Percentiles rank a stretch among this genome's conserved stretches.
Conservation (phyloP, 2,113 vertebrate genomes). For the Marmota monax region DNA sequence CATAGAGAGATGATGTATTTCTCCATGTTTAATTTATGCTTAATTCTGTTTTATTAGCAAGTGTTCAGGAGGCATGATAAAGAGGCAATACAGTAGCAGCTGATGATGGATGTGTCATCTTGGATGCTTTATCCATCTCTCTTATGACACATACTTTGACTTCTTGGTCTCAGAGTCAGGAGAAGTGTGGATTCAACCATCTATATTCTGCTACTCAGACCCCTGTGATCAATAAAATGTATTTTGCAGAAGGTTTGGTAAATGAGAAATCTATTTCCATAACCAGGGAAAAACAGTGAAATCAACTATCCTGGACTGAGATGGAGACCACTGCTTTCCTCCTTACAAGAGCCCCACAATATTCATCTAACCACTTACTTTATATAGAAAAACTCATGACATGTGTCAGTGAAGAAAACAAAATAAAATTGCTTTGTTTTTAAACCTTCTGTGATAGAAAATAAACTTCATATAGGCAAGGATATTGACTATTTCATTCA, state of each 20-base stretch:
- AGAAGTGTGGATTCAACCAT: constrained; percentile 12
- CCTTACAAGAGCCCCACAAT: neutral
- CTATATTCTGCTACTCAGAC: neutral
- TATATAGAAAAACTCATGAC: neutral
- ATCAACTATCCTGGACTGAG: neutral
- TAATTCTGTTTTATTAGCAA: constrained; percentile 56
- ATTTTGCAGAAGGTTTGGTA: constrained; percentile 3
- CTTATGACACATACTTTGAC: neutral
- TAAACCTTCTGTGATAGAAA: neutral
- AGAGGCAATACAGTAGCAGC: neutral
- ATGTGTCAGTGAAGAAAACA: neutral
- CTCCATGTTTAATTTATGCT: neutral
- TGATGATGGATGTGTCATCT: neutral
- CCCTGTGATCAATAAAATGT: constrained; percentile 8
- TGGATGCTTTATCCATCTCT: constrained; percentile 1
- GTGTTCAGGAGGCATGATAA: neutral
- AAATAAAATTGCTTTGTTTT: neutral
- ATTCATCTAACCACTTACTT: neutral
- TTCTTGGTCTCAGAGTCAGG: neutral
- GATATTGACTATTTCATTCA: neutral
- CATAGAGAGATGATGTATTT: neutral
- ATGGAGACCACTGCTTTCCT: neutral
- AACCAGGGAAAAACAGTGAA: neutral
- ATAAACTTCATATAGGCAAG: neutral
- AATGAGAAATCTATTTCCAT: neutral